Conservation (phyloP, 2,888 invertebrate species). For the Apomyelois bistriatella region DNA sequence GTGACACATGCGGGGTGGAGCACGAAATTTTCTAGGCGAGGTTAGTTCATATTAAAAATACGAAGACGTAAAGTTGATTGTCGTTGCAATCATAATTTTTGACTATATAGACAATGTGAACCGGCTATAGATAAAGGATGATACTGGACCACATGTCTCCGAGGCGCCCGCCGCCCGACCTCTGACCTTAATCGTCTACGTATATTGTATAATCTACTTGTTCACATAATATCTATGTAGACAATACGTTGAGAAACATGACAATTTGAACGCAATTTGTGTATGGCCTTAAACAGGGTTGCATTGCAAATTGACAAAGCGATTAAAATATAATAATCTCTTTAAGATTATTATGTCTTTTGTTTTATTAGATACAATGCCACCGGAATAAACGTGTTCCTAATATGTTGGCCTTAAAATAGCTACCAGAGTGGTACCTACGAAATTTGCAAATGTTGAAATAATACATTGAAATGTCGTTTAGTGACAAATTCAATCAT, state of each 20-base stretch:
- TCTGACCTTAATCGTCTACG: conserved; percentile 5
- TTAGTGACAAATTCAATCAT: no score
- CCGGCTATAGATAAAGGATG: neutral
- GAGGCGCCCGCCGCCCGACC: neutral
- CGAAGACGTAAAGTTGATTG: no score
- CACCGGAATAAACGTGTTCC: neutral
- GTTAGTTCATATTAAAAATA: no score
- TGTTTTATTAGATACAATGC: neutral
- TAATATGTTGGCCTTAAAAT: neutral
- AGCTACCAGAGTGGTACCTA: no score
- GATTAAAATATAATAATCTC: conserved; percentile 3
- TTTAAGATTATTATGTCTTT: neutral
- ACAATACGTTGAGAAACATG: neutral
- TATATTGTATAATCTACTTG: conserved; percentile 3
- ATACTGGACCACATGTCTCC: neutral
- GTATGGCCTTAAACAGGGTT: neutral
- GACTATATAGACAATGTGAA: neutral
- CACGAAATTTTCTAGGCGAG: no score
- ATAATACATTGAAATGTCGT: no score
- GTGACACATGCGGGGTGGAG: no score
- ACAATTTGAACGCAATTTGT: neutral
- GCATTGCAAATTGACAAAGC: conserved; percentile 4
- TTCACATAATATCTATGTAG: neutral
- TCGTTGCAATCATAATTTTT: no score
- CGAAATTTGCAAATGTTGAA: no score